Conservation (phyloP, 2,113 vertebrate species). For the Oreocharis arfaki region DNA sequence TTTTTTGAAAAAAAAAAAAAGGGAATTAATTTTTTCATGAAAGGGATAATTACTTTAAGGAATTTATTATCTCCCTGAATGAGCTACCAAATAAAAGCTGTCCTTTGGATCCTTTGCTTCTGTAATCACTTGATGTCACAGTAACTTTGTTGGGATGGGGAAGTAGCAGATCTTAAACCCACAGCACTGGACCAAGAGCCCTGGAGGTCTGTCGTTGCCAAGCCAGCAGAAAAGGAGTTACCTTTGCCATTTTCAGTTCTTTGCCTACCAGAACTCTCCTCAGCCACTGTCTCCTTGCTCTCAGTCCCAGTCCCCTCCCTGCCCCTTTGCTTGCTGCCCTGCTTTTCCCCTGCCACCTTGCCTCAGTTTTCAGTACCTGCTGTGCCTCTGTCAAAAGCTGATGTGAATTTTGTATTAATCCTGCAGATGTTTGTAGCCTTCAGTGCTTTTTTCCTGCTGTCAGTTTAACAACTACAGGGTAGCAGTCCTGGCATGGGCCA, state of each 20-base stretch:
- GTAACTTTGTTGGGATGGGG: neutral
- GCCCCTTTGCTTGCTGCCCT: neutral
- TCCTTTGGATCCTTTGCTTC: neutral
- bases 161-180: accelerated
- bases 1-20: neutral
- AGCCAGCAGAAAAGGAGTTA: neutral
- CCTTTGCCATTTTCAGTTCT: neutral
- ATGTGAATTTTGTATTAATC: neutral
- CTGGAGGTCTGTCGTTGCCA: neutral
- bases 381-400: neutral
- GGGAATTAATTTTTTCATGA: neutral
- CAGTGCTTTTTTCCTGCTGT: neutral
- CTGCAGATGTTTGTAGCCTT: neutral
- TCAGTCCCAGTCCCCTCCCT: neutral
- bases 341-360: neutral
- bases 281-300: neutral
- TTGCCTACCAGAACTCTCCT: too few species aligned
- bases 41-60: neutral
- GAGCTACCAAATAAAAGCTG: neutral
- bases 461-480: neutral
- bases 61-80: neutral
- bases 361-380: neutral
- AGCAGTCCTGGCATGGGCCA: neutral
- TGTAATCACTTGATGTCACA: neutral
- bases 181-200: neutral